Evolutionary conservation across 2,888 invertebrate genomes (phyloP).

Genomic region (Andrena hattorfiana): DNA sequence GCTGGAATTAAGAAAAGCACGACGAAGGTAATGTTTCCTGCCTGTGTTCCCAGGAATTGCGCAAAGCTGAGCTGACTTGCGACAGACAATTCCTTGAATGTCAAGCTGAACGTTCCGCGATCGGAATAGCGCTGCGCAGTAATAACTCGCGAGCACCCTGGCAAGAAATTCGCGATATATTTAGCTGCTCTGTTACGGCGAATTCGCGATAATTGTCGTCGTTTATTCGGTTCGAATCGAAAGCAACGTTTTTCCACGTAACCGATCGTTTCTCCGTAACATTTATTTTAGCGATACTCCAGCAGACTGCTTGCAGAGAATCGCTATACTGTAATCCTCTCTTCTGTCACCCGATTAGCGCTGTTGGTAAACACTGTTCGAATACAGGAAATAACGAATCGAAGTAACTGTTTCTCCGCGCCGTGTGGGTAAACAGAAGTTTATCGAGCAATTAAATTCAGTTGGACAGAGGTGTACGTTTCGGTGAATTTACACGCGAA

Average conservation of each 20-base stretch:
- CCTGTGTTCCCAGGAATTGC: conserved; percentile 50
- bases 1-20: conserved; percentile 42
- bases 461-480: not conserved
- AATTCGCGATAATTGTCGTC: conserved; percentile 10
- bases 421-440: not conserved
- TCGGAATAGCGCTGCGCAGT: conserved; percentile 36
- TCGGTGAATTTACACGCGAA: not conserved
- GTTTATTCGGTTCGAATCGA: conserved; percentile 2
- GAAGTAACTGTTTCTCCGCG: not conserved
- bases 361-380: not conserved
- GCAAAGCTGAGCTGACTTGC: conserved; percentile 55
- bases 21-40: conserved; percentile 48
- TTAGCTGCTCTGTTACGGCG: conserved; percentile 57
- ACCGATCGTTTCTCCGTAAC: not conserved
- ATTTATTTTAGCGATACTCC: not conserved
- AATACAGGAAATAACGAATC: not conserved
- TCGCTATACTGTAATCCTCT: not conserved
- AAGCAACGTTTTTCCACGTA: not conserved
- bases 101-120: conserved; percentile 66
- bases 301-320: not conserved
- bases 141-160: conserved; percentile 63
- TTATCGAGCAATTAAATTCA: not conserved
- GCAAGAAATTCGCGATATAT: conserved; percentile 55
- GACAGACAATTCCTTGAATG: conserved; percentile 68
- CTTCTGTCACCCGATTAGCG: not conserved